These are phyloP conservation scores for Sogatella furcifera DNA, from an alignment of 1,140 invertebrate genomes.

Conservation along the genomic window DNA sequence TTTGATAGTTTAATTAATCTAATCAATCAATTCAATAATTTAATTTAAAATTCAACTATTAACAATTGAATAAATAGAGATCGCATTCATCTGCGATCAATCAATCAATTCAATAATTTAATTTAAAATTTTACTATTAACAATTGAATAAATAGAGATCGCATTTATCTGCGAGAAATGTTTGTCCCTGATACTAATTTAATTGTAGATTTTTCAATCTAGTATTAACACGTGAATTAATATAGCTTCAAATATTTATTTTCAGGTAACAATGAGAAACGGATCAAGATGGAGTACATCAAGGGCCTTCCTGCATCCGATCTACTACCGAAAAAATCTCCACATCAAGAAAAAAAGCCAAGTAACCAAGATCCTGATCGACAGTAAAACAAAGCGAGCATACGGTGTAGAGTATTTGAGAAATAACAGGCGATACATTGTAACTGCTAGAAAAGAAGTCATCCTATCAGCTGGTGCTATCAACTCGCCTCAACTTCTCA, in stretches of 20 bases:
- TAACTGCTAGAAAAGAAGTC: constrained; percentile 56
- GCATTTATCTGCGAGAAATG: no score
- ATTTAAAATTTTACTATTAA: no score
- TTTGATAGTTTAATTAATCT: no score
- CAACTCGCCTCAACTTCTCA: constrained; percentile 63
- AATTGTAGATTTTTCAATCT: not conserved
- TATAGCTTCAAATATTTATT: constrained; percentile 38
- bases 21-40: no score
- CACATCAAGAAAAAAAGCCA: constrained; percentile 49
- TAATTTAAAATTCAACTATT: no score
- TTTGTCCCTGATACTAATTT: no score
- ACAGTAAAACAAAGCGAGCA: constrained; percentile 47
- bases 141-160: no score
- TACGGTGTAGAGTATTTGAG: constrained; percentile 50
- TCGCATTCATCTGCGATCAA: no score
- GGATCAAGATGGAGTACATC: constrained; percentile 63
- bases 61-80: no score
- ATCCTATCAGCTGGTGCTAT: constrained; percentile 65
- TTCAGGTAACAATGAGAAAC: constrained; percentile 55
- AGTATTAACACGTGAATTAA: constrained; percentile 42
- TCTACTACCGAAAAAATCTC: constrained; percentile 48
- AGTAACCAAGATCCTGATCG: constrained; percentile 62
- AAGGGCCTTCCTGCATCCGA: constrained; percentile 57
- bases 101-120: no score
- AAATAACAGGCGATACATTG: constrained; percentile 38